Conservation (phyloP, 2,797 vertebrate species). For the Notolepis coatsorum region DNA sequence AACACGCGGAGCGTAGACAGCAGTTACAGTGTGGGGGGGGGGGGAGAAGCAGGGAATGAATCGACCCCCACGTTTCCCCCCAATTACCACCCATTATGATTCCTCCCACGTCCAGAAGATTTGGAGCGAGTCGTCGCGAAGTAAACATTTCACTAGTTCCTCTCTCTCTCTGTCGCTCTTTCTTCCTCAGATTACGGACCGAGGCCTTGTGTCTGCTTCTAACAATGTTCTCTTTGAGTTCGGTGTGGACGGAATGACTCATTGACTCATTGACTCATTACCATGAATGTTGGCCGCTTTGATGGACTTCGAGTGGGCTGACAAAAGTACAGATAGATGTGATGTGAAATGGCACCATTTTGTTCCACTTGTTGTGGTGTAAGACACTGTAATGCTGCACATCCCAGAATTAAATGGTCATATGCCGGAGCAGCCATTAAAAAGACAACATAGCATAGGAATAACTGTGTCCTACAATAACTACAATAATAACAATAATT, state of each 20-base stretch:
- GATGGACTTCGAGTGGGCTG: constrained; percentile 2
- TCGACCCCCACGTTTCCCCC: background rate
- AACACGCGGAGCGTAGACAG: constrained; percentile 9
- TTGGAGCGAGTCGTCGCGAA: constrained; percentile 21
- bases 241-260: constrained; percentile 25
- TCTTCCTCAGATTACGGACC: constrained; percentile 6
- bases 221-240: constrained; percentile 48
- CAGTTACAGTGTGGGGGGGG: constrained; percentile 4
- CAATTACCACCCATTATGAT: constrained; percentile 20
- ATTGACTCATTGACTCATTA: constrained; percentile 27
- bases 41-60: constrained; percentile 4
- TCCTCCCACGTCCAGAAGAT: constrained; percentile 44
- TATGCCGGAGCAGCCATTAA: too few species aligned
- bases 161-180: constrained; percentile 8
- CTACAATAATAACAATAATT: too few species aligned
- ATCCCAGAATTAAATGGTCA: background rate
- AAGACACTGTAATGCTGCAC: too few species aligned
- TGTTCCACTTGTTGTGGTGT: background rate
- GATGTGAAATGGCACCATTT: background rate
- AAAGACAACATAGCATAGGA: too few species aligned
- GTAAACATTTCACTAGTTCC: constrained; percentile 21
- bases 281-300: background rate
- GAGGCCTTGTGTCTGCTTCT: constrained; percentile 33
- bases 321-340: constrained; percentile 10
- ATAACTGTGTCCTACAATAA: too few species aligned